Conservation (phyloP, 2,888 invertebrate genomes). For the Chirona hameri region DNA sequence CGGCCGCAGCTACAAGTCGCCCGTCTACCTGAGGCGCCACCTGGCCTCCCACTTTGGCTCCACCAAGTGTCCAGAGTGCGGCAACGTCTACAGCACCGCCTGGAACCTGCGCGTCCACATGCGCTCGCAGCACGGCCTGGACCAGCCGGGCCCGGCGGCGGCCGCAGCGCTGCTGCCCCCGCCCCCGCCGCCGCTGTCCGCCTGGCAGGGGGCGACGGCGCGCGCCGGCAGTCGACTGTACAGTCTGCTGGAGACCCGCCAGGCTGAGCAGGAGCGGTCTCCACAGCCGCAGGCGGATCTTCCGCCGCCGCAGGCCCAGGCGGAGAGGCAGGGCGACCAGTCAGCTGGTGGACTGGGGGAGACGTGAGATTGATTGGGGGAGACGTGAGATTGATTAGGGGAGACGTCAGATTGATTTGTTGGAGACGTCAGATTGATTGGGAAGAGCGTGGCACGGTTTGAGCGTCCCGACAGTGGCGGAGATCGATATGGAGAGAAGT, state of each 20-base stretch:
- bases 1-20: conserved; percentile 83
- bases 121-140: conserved; percentile 2
- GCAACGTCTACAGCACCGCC: conserved; percentile 9
- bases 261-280: no score
- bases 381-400: not conserved
- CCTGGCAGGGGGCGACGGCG: not conserved
- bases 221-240: not conserved
- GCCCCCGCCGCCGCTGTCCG: not conserved
- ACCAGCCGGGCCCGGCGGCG: not conserved
- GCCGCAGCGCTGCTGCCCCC: not conserved
- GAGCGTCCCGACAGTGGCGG: no score
- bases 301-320: no score
- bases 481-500: no score
- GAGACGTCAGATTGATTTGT: not conserved
- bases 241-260: not conserved
- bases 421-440: no score
- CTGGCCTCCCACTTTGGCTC: conserved; percentile 40
- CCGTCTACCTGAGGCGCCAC: conserved; percentile 89
- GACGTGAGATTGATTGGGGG: not conserved
- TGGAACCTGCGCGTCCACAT: conserved; percentile 25
- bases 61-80: conserved; percentile 29
- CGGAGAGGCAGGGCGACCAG: no score
- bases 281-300: no score
- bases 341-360: no score
- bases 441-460: no score